phyloP scores from a whole-genome alignment of 2,797 vertebrate genomes.

The Cynopterus sphinx region DNA sequence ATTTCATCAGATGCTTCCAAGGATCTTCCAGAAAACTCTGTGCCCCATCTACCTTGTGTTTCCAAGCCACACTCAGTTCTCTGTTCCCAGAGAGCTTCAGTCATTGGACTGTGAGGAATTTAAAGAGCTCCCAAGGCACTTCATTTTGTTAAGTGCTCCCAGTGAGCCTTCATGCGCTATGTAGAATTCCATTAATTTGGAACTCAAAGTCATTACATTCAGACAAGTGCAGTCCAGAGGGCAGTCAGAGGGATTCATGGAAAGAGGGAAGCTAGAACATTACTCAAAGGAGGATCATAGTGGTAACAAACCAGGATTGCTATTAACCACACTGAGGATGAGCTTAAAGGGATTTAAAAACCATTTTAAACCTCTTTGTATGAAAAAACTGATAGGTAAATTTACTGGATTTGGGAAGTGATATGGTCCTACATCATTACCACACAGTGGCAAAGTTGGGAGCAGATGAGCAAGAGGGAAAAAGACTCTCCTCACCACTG shows the following conservation, averaged over 20 bases:
- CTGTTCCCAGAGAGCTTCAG: background rate
- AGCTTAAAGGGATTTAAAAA: background rate
- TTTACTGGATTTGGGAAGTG: background rate
- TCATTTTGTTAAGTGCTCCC: background rate
- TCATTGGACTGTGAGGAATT: background rate
- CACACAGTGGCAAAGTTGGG: background rate
- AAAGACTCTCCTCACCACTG: background rate
- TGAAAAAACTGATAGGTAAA: background rate
- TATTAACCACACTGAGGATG: background rate
- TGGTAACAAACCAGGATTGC: background rate
- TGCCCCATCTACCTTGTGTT: background rate
- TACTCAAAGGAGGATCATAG: background rate
- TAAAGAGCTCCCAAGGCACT: background rate
- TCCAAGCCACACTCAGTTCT: background rate
- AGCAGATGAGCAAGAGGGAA: background rate
- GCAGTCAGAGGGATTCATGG: background rate
- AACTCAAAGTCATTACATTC: background rate
- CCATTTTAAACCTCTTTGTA: background rate
- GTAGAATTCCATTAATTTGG: background rate
- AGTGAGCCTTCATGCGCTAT: background rate
- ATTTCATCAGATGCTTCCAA: background rate
- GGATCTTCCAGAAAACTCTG: background rate
- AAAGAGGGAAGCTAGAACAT: background rate
- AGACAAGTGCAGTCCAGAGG: background rate
- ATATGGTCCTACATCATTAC: background rate